Base-by-base conservation (phyloP, 2,888 invertebrate genomes). In the Yponomeuta plumbellus region DNA sequence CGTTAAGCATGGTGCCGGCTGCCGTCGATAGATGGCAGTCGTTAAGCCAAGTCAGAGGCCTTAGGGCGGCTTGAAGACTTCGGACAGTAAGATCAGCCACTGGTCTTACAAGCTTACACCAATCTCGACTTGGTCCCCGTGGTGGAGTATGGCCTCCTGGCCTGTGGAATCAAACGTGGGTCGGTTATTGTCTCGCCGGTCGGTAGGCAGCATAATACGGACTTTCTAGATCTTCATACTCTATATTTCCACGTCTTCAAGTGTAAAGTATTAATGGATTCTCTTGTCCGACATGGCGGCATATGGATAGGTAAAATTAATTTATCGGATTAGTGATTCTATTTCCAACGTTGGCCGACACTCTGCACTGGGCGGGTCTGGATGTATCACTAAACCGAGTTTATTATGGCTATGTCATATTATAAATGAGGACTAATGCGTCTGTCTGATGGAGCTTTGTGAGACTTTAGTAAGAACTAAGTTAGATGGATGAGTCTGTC, bases 211-310 rank as follows among this genome's bases (percentile, higher is more conserved):
- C 0, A 17, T 52, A 52, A 17, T 17, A 52, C 13, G 13, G 2
- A 52, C 44, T 17, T 52, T 52, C 17, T 52, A 17, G 44, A 11
- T 17, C 44, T 52, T 52, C 44, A 17, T 52, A 1, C 5, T 52
- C 44, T 17, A 52, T 52, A 17, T 17, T 17, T 52, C 17, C 44
- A 52, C 44, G 44, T 52, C 17, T 52, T 52, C 17, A 52, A 52
- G 44, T 52, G 44, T 52, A 52, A 52, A 52, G 44, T 52, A 17
- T 52, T 52, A 52, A 52, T 52, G 44, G 44, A 52, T 52, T 52
- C 44, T 5, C 44, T 52, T 52, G 44, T 52, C 44, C 13, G 17
- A 52, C 44, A 17, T 17, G 44, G 17, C 17, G 13, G 44, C 44
- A 52, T 13, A 52, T 52, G 17, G 44, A 13, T 52, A 52, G 44